Base-by-base conservation (phyloP, 2,888 invertebrate genomes). In the Oligia strigilis region DNA sequence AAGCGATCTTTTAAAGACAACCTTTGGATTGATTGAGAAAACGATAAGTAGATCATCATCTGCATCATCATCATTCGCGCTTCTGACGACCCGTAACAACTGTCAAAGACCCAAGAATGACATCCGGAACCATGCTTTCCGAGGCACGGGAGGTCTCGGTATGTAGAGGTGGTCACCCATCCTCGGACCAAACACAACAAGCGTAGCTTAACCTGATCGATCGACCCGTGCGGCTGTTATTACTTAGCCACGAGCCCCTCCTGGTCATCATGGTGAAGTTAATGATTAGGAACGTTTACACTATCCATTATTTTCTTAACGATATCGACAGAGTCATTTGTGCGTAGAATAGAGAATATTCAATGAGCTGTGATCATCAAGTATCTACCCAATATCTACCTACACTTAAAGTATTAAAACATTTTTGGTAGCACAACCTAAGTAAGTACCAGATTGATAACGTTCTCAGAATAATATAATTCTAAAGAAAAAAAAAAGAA, bases 221-320 rank as follows among this genome's bases (percentile, higher is more conserved):
- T 55, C 8, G 19, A 55, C 55, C 19, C 55, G 23, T 58, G 23
- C 23, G 9, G 19, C 23, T 58, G 23, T 58, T 58, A 23, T 58
- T 58, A 58, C 19, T 58, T 58, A 23, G 55, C 55, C 55, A 23
- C 55, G 8, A 58, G 55, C 8, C 23, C 55, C 55, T 58, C 19
- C 8, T 58, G 23, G 43, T 67, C 17, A 46, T 70, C 6, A 29
- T 13, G 3, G 49, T 13, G 11, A 13, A 40, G 40, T 49, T 3
- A 49, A 49, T 49, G 13, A 49, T 70, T 29, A 43, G 58, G 29
- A 49, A 62, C 52, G 23, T 64, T n/a, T 5, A 29, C 55, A 43
- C 2, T 60, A 70, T 46, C 71, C 46, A 73, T 70, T 72, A 72
- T 72, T 72, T 72, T 49, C n/a, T 58, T 81, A 40, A 76, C 58